Percentiles rank a stretch among this genome's conserved stretches.
phyloP scores from a whole-genome alignment of 2,888 invertebrate genomes.

The Strigamia maritima region DNA sequence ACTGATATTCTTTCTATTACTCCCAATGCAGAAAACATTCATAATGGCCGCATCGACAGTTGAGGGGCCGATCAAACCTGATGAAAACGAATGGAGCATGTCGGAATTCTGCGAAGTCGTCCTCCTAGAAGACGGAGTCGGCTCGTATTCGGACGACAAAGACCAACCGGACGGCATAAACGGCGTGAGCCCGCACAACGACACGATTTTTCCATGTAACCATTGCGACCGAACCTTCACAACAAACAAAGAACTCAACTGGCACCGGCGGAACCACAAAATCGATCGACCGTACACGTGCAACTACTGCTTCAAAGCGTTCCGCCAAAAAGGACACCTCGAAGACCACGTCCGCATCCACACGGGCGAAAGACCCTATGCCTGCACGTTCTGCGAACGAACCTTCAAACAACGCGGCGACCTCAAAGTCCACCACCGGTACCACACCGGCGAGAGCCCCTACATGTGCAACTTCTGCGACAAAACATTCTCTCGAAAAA shows the following conservation, averaged over 20 bases:
- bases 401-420: constrained; percentile 35
- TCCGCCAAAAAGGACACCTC: constrained; percentile 37
- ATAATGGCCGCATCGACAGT: constrained; percentile 35
- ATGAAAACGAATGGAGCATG: constrained; percentile 37
- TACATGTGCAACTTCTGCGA: constrained; percentile 49
- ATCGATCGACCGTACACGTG: constrained; percentile 34
- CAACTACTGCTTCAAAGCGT: constrained; percentile 36
- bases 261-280: constrained; percentile 34
- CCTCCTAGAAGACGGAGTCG: neutral
- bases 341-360: constrained; percentile 43
- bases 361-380: constrained; percentile 42
- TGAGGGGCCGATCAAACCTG: constrained; percentile 21
- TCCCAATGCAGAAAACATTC: neutral
- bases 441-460: constrained; percentile 46
- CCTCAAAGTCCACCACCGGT: constrained; percentile 29
- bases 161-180: neutral
- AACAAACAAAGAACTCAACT: neutral
- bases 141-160: neutral
- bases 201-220: neutral
- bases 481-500: constrained; percentile 50
- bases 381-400: constrained; percentile 35
- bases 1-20: neutral
- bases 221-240: constrained; percentile 12
- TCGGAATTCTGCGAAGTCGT: constrained; percentile 36
- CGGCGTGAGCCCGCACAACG: neutral